Evolutionary conservation across 2,888 invertebrate genomes (phyloP).

Genomic region (Rapana venosa): DNA sequence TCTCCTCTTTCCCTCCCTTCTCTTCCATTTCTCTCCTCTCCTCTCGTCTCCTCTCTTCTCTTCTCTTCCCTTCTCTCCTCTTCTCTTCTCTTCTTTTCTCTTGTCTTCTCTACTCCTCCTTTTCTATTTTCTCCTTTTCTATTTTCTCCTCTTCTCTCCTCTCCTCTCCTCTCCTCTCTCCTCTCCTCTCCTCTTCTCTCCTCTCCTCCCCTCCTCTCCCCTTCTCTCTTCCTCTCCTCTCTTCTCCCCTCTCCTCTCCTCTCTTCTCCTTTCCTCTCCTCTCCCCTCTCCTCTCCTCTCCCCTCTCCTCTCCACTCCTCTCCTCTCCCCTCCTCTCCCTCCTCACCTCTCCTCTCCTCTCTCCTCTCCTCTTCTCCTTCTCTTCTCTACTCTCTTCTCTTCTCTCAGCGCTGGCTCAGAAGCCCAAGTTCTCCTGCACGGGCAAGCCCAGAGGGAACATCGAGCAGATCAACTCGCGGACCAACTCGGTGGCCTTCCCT

Average conservation of each 20-base stretch:
- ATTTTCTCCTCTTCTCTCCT: too few species aligned
- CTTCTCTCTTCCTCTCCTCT: too few species aligned
- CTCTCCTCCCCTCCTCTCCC: too few species aligned
- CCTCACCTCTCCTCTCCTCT: background rate
- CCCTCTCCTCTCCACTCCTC: background rate
- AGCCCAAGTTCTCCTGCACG: background rate
- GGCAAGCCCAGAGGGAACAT: background rate
- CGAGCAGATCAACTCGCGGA: background rate
- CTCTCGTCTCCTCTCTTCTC: background rate
- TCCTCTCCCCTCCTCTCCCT: background rate
- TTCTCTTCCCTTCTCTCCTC: background rate
- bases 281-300: background rate
- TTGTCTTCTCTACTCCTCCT: too few species aligned
- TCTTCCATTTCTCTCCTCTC: background rate
- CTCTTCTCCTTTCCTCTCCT: background rate
- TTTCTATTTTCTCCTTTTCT: too few species aligned
- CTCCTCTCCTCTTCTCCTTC: too few species aligned
- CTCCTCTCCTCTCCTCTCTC: too few species aligned
- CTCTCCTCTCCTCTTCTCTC: background rate
- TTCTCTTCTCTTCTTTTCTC: accelerated
- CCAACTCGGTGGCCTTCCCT: background rate
- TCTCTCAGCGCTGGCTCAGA: background rate
- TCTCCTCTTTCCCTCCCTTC: background rate
- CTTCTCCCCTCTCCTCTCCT: background rate
- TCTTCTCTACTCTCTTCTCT: background rate